These are phyloP conservation scores for Drosophila suboccidentalis DNA, from an alignment of 2,888 invertebrate species.

Conservation along the genomic window DNA sequence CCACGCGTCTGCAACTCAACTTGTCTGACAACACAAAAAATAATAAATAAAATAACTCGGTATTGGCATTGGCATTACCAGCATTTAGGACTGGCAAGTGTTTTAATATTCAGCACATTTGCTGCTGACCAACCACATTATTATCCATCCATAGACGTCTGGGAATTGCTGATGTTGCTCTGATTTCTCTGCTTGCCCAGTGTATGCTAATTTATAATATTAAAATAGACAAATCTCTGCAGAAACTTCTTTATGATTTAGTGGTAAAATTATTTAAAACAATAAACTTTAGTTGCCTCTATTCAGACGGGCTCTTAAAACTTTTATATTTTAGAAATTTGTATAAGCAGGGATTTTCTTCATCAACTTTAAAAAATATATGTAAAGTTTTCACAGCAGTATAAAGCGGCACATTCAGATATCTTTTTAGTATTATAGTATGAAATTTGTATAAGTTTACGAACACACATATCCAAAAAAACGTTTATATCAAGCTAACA, in stretches of 20 bases:
- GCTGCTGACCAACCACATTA: conserved; percentile 25
- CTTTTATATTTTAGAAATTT: neutral
- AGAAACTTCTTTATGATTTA: neutral
- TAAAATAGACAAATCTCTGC: conserved; percentile 4
- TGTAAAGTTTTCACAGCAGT: too few relatives aligned
- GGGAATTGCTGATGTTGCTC: conserved; percentile 38
- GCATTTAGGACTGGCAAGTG: conserved; percentile 35
- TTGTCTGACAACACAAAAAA: conserved; percentile 29
- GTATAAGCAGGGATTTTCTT: too few relatives aligned
- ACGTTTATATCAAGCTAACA: too few relatives aligned
- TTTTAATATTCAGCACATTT: conserved; percentile 55
- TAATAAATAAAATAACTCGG: conserved; percentile 20
- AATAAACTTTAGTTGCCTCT: neutral
- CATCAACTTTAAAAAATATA: too few relatives aligned
- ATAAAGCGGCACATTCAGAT: too few relatives aligned
- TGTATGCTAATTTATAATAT: conserved; percentile 34
- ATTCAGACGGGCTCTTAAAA: neutral
- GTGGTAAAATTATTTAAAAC: neutral
- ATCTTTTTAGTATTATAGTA: too few relatives aligned
- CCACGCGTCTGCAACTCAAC: conserved; percentile 34
- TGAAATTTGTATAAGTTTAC: too few relatives aligned
- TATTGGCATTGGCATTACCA: conserved; percentile 33
- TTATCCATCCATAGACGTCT: conserved; percentile 21
- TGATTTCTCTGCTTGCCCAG: conserved; percentile 24
- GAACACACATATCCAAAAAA: too few relatives aligned